Evolutionary conservation across 1,140 invertebrate species (phyloP).

Genomic region (Bicyclus anynana): DNA sequence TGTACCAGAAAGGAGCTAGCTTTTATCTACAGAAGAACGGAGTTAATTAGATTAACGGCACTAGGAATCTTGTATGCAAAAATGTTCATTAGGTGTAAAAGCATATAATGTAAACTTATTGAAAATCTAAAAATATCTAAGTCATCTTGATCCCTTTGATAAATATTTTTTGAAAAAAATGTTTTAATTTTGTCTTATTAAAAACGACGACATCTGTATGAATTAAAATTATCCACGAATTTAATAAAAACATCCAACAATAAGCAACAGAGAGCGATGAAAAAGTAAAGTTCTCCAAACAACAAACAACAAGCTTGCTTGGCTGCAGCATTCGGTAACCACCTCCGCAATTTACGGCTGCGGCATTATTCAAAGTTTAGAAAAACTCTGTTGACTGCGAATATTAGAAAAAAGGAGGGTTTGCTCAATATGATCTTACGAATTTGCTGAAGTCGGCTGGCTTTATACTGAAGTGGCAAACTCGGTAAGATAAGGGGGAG

Average conservation of each 20-base stretch:
- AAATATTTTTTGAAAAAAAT: too few relatives aligned
- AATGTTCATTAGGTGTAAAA: too few relatives aligned
- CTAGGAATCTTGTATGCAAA: too few relatives aligned
- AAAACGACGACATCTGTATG: too few relatives aligned
- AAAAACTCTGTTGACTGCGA: slow-evolving; percentile 42
- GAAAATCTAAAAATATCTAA: too few relatives aligned
- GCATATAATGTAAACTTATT: too few relatives aligned
- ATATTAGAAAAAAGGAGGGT: slow-evolving; percentile 65
- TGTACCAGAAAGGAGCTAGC: background rate
- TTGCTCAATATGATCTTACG: slow-evolving; percentile 66
- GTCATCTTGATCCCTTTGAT: too few relatives aligned
- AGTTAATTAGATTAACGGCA: too few relatives aligned
- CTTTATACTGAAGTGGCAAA: slow-evolving; percentile 72
- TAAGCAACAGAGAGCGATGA: slow-evolving; percentile 38
- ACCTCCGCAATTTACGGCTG: slow-evolving; percentile 58
- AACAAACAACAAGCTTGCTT: slow-evolving; percentile 53
- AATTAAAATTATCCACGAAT: slow-evolving; percentile 37
- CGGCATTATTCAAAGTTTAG: slow-evolving; percentile 69
- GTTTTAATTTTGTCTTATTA: too few relatives aligned
- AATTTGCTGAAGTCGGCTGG: slow-evolving; percentile 67
- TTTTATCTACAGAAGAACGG: too few relatives aligned
- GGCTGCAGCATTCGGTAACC: slow-evolving; percentile 49
- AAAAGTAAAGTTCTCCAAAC: slow-evolving; percentile 58
- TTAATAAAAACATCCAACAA: slow-evolving; percentile 54
- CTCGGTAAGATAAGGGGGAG: slow-evolving; percentile 72